Percentiles rank a stretch among this genome's conserved stretches.
phyloP scores from a whole-genome alignment of 2,113 vertebrate species.

The Silurus glanis region DNA sequence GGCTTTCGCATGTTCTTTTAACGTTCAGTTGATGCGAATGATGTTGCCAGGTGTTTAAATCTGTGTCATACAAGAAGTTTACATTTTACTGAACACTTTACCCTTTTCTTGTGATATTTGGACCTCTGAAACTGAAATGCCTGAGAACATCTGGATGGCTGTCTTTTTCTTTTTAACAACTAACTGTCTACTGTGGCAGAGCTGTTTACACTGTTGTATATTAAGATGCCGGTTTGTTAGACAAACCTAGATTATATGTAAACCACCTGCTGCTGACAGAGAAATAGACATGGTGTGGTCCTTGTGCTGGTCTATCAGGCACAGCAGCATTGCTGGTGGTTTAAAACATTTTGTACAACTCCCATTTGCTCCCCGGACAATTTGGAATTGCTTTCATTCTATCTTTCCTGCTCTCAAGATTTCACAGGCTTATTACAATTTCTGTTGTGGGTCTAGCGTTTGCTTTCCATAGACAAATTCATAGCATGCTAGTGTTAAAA shows the following conservation, averaged over 20 bases:
- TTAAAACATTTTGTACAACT: neutral
- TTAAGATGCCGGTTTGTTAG: neutral
- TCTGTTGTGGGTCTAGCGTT: neutral
- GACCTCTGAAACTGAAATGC: neutral
- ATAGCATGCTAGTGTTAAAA: neutral
- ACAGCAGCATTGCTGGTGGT: conserved; percentile 19
- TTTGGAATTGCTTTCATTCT: neutral
- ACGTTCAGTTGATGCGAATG: neutral
- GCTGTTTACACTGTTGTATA: neutral
- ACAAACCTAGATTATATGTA: neutral
- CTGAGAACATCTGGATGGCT: neutral
- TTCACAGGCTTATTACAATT: neutral
- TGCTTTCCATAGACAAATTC: neutral
- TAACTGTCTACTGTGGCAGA: neutral
- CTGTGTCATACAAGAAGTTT: neutral
- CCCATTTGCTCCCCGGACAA: neutral
- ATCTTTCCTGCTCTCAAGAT: neutral
- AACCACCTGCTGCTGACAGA: neutral
- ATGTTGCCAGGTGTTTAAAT: neutral
- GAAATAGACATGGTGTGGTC: neutral
- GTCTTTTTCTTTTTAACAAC: neutral
- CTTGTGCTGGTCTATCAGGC: conserved; percentile 10
- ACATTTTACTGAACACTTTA: neutral
- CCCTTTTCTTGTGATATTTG: neutral
- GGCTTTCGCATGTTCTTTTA: neutral